Conservation (phyloP, 2,797 vertebrate genomes). For the Graptemys geographica region DNA sequence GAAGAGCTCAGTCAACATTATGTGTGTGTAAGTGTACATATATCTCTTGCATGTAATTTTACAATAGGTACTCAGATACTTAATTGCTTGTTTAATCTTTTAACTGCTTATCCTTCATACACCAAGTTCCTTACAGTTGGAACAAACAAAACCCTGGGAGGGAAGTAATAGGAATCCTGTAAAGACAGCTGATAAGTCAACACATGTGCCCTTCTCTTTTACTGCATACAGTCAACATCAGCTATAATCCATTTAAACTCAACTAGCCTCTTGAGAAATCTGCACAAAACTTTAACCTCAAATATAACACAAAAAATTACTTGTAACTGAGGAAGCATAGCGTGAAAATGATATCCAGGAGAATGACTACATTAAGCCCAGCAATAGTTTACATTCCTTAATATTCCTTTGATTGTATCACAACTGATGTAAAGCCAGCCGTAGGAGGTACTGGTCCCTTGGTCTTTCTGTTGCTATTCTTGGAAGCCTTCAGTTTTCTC, state of each 20-base stretch:
- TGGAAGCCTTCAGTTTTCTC: neutral
- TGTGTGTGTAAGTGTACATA: neutral
- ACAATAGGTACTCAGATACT: neutral
- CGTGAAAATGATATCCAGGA: neutral
- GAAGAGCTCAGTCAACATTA: neutral
- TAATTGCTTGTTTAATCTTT: neutral
- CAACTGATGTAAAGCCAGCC: neutral
- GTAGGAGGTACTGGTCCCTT: neutral
- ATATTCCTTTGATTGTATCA: neutral
- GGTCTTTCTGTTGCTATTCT: neutral
- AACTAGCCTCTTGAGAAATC: conserved; percentile 4
- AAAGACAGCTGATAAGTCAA: neutral
- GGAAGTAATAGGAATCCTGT: neutral
- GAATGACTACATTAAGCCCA: neutral
- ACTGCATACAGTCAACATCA: neutral
- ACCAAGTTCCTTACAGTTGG: neutral
- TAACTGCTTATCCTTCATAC: neutral
- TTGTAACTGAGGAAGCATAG: neutral
- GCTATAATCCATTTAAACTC: neutral
- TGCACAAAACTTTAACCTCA: neutral
- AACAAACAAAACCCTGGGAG: neutral
- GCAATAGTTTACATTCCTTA: neutral
- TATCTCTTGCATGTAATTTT: neutral
- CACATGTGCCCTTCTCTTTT: neutral
- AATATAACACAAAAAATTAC: neutral